phyloP scores from a whole-genome alignment of 2,888 invertebrate genomes.

The Lysandra coridon region DNA sequence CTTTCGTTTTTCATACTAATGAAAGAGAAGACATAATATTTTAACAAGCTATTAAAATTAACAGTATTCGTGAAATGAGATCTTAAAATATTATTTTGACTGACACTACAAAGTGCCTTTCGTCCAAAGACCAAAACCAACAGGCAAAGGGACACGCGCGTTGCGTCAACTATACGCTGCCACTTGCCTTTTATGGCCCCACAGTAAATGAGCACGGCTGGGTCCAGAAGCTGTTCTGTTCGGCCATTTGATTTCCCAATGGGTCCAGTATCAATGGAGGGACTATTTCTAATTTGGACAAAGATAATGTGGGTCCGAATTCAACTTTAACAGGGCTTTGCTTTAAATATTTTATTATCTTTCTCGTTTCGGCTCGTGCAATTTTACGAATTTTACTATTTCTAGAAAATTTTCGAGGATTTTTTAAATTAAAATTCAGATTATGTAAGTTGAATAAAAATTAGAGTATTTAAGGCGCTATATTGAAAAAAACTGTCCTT shows the following conservation, averaged over 20 bases:
- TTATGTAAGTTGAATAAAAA: too few species aligned
- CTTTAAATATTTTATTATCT: constrained; percentile 12
- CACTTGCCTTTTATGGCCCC: background rate
- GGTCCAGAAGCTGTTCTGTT: constrained; percentile 21
- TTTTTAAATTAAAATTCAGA: background rate
- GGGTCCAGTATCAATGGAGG: constrained; percentile 9
- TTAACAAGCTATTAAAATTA: too few species aligned
- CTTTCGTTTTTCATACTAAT: too few species aligned
- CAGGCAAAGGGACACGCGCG: background rate
- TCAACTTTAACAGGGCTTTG: constrained; percentile 17
- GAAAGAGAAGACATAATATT: too few species aligned
- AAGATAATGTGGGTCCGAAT: constrained; percentile 16
- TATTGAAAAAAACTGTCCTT: too few species aligned
- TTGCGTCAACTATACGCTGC: background rate
- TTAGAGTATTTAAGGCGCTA: too few species aligned
- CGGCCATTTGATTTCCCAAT: constrained; percentile 29
- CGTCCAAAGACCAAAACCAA: too few species aligned
- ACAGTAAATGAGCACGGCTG: background rate
- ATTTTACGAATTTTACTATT: background rate
- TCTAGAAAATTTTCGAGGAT: background rate
- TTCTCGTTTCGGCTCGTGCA: background rate
- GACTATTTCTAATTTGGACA: constrained; percentile 21
- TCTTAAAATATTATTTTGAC: too few species aligned
- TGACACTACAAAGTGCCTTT: too few species aligned
- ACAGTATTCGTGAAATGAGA: too few species aligned